phyloP scores from a whole-genome alignment of 2,888 invertebrate species.

The Drosophila mettleri region DNA sequence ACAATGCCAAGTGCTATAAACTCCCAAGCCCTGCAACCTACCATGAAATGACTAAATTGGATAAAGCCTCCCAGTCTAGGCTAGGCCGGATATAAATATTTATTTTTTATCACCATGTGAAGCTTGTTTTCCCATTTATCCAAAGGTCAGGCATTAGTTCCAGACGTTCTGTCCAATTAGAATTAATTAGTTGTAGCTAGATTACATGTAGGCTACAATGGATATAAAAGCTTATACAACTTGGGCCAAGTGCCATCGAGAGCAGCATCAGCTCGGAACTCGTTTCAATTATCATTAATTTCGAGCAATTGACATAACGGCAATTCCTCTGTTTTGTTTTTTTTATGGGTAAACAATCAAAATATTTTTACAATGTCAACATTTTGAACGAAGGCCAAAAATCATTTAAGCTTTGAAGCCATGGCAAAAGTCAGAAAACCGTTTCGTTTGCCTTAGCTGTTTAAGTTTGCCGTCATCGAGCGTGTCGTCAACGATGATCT shows the following conservation, averaged over 20 bases:
- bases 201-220: neutral
- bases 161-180: neutral
- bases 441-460: slow-evolving; percentile 28
- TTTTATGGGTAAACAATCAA: slow-evolving; percentile 41
- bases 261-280: neutral
- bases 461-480: slow-evolving; percentile 28
- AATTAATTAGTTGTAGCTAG: neutral
- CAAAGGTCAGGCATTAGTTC: neutral
- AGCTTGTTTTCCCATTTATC: slow-evolving; percentile 3
- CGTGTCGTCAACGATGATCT: slow-evolving; percentile 64
- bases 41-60: slow-evolving; percentile 31
- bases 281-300: slow-evolving; percentile 11
- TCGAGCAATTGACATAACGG: slow-evolving; percentile 28
- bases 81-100: neutral
- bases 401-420: slow-evolving; percentile 28
- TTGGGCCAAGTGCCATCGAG: neutral
- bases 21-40: slow-evolving; percentile 22
- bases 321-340: slow-evolving; percentile 25
- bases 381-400: slow-evolving; percentile 53
- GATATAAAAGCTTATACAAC: neutral
- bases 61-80: neutral
- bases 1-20: slow-evolving; percentile 52
- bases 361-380: slow-evolving; percentile 65
- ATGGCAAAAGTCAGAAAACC: slow-evolving; percentile 21
- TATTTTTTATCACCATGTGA: slow-evolving; percentile 3